Conservation (phyloP, 2,888 invertebrate species). For the Spatulosminthurus flaviceps region DNA sequence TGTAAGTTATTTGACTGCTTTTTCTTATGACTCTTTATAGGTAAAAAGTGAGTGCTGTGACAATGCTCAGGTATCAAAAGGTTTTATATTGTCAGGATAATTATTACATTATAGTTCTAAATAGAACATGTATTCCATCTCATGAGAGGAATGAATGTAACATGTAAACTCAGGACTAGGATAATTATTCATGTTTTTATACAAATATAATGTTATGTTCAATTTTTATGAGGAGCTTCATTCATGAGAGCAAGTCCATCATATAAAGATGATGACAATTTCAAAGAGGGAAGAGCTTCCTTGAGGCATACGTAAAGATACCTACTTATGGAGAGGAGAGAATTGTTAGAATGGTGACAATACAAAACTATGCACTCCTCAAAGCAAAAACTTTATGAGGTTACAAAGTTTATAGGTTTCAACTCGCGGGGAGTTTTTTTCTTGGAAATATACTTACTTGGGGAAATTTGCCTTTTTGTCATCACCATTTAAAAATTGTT, state of each 20-base stretch:
- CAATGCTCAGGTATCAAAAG: no score
- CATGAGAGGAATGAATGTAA: no score
- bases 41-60: no score
- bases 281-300: no score
- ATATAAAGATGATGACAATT: background rate
- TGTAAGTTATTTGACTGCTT: background rate
- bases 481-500: no score
- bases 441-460: no score
- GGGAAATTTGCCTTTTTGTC: no score
- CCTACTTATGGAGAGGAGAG: background rate
- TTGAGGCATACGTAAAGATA: no score
- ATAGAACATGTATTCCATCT: no score
- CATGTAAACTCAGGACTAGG: background rate
- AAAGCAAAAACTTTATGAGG: conserved; percentile 12
- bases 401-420: background rate
- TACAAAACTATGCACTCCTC: no score
- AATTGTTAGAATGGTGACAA: background rate
- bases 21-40: background rate
- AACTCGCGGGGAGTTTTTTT: background rate
- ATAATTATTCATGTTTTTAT: background rate
- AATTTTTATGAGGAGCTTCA: conserved; percentile 7
- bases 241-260: background rate
- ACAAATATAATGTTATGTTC: background rate
- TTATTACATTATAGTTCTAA: background rate
- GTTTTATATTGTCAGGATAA: no score